These are phyloP conservation scores for Morinoia aosen DNA, from an alignment of 2,888 invertebrate genomes.

Conservation along the genomic window DNA sequence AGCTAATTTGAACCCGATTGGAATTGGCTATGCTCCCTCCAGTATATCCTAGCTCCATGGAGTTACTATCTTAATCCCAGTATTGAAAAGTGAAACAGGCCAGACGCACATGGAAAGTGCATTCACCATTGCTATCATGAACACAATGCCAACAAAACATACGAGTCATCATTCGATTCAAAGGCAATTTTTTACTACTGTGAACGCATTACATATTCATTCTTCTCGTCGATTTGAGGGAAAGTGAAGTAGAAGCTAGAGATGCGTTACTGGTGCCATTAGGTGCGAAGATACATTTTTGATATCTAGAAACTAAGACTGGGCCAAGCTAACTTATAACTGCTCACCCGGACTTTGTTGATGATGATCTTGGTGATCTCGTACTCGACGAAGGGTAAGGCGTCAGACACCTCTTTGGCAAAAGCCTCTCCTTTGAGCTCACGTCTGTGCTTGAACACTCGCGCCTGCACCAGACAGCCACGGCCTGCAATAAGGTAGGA, in stretches of 20 bases:
- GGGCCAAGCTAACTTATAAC: not conserved
- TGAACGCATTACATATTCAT: too few species aligned
- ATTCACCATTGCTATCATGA: not conserved
- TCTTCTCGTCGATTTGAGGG: not conserved
- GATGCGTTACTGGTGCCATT: not conserved
- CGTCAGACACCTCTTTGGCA: conserved; percentile 95
- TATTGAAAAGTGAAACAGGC: not conserved
- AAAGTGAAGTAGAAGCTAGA: not conserved
- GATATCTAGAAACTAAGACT: not conserved
- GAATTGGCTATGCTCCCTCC: too few species aligned
- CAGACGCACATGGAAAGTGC: not conserved
- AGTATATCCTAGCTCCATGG: too few species aligned
- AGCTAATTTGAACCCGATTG: too few species aligned
- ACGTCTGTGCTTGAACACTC: conserved; percentile 71
- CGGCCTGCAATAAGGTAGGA: conserved; percentile 56
- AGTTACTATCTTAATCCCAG: too few species aligned
- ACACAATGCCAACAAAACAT: not conserved
- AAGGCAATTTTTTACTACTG: too few species aligned
- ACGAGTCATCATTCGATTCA: too few species aligned
- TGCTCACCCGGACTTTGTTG: conserved; percentile 80
- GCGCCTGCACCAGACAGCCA: conserved; percentile 68
- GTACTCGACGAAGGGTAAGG: conserved; percentile 94
- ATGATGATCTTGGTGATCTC: conserved; percentile 92
- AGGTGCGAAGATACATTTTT: not conserved
- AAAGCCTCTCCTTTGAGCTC: conserved; percentile 72